A percentile compares a stretch with the other conserved stretches of the same genome.
Conservation (phyloP, 2,888 invertebrate genomes). For the Philereme transversata region DNA sequence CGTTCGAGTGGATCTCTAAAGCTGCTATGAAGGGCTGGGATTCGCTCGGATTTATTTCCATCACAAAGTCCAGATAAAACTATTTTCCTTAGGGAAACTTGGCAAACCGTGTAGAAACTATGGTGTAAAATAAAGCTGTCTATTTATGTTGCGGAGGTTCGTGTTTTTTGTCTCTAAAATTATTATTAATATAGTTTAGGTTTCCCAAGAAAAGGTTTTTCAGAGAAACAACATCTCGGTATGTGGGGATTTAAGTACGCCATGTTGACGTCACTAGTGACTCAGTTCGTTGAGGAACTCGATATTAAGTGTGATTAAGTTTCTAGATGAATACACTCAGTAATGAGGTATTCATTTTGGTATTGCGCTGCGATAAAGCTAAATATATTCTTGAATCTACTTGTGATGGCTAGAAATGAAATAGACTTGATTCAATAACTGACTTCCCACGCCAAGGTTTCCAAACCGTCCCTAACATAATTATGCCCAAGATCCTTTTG, state of each 20-base stretch:
- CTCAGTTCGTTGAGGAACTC: conserved; percentile 12
- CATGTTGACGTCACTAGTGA: conserved; percentile 30
- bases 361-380: neutral
- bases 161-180: conserved; percentile 14
- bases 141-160: conserved; percentile 23
- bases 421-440: conserved; percentile 13
- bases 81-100: conserved; percentile 35
- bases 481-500: conserved; percentile 19
- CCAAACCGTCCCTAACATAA: conserved; percentile 4
- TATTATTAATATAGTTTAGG: conserved; percentile 16
- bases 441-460: conserved; percentile 20
- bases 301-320: neutral
- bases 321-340: neutral
- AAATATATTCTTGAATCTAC: conserved; percentile 2
- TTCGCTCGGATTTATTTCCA: conserved; percentile 34
- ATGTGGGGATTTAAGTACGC: conserved; percentile 20
- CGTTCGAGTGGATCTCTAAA: conserved; percentile 33
- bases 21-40: conserved; percentile 24
- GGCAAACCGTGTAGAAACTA: conserved; percentile 25
- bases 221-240: conserved; percentile 7
- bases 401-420: conserved; percentile 6
- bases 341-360: neutral
- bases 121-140: conserved; percentile 23
- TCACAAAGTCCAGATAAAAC: conserved; percentile 31
- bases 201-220: conserved; percentile 10